A percentile compares a stretch with the other conserved stretches of the same genome.
These are phyloP conservation scores for Holothuria glaberrima DNA, from an alignment of 35 echinoderm and acorn worm genomes.

Conservation along the genomic window DNA sequence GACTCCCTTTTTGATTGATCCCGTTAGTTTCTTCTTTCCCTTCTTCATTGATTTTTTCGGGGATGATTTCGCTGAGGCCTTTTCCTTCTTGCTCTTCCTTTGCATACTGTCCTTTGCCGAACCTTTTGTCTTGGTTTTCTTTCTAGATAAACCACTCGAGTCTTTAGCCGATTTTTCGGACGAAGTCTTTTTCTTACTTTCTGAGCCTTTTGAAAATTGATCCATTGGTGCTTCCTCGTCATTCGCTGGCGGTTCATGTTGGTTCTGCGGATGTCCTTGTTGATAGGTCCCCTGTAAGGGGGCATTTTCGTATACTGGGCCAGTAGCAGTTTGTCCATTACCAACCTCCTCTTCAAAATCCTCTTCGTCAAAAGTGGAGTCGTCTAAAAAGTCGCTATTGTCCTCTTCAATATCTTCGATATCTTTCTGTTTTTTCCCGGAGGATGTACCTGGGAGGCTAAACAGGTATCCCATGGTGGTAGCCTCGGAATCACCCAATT, in stretches of 20 bases:
- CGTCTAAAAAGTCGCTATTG: slow-evolving; percentile 51
- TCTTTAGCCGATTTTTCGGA: slow-evolving; percentile 4
- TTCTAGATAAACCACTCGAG: not conserved
- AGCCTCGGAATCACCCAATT: slow-evolving; percentile 61
- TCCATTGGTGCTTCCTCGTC: not conserved
- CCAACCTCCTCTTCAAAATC: slow-evolving; percentile 53
- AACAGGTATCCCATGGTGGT: slow-evolving; percentile 67
- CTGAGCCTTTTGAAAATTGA: not conserved
- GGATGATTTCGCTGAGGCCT: not conserved
- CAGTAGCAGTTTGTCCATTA: not conserved
- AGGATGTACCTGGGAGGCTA: not conserved
- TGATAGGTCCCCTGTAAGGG: not conserved
- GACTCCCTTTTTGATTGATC: not conserved
- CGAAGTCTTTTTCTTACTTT: slow-evolving; percentile 34
- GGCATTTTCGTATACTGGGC: slow-evolving; percentile 34
- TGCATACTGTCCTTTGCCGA: not conserved
- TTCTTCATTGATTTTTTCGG: not conserved
- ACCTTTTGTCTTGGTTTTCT: not conserved
- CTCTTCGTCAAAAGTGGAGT: slow-evolving; percentile 67
- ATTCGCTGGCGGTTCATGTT: not conserved
- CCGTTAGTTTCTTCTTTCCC: not conserved
- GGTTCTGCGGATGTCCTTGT: not conserved
- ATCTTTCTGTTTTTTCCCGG: not conserved
- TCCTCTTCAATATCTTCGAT: slow-evolving; percentile 21
- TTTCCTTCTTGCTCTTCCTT: not conserved